These are phyloP conservation scores for Sparidentex hasta DNA, from an alignment of 2,797 vertebrate species.

Conservation along the genomic window DNA sequence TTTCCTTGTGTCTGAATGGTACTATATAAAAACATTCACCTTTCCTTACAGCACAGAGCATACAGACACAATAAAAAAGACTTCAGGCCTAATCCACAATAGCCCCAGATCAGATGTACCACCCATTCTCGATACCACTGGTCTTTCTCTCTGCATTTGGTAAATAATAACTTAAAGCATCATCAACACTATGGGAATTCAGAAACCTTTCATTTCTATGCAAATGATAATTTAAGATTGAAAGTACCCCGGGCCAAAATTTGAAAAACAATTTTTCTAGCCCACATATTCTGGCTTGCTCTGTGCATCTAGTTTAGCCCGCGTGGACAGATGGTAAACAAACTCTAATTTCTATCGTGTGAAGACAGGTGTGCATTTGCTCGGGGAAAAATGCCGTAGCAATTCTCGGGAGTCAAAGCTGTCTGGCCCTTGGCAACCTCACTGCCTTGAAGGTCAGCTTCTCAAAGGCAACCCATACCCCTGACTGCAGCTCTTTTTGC, in stretches of 20 bases:
- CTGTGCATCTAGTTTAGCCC: background rate
- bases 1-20: too few species aligned
- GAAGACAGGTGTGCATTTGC: slow-evolving; percentile 33
- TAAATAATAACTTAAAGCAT: background rate
- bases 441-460: slow-evolving; percentile 78
- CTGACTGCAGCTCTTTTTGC: slow-evolving; percentile 77
- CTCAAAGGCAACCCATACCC: slow-evolving; percentile 75
- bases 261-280: background rate
- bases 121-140: too few species aligned
- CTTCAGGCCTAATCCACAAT: too few species aligned
- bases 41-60: too few species aligned
- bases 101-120: too few species aligned
- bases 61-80: too few species aligned
- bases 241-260: background rate
- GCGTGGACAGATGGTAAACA: slow-evolving; percentile 43
- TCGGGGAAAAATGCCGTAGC: slow-evolving; percentile 45
- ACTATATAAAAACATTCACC: too few species aligned
- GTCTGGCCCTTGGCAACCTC: slow-evolving; percentile 65
- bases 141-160: too few species aligned
- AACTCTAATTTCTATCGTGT: slow-evolving; percentile 36
- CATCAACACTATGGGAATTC: slow-evolving; percentile 3
- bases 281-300: background rate
- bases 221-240: background rate
- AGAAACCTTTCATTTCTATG: background rate
- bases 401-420: slow-evolving; percentile 56